Evolutionary conservation across 1,140 invertebrate species (phyloP).

Genomic region (Aphidius ervi): DNA sequence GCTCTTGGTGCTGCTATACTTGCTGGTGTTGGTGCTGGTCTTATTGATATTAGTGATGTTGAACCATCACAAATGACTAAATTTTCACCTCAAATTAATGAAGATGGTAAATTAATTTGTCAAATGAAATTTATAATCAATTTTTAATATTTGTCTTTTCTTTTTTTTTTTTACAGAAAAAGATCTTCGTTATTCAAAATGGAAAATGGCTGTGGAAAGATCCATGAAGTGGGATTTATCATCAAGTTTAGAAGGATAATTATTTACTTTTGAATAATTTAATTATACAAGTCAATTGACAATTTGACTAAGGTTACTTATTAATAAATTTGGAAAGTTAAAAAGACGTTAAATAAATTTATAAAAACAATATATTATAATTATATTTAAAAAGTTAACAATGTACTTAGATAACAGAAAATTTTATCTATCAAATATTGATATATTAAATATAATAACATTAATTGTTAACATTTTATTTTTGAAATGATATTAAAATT

Average conservation of each 20-base stretch:
- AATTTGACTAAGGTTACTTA: neutral
- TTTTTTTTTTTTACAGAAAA: conserved; percentile 51
- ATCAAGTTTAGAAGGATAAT: conserved; percentile 11
- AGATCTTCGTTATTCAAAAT: conserved; percentile 69
- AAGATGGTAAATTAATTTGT: conserved; percentile 54
- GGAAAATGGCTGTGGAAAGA: conserved; percentile 80
- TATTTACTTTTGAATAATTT: neutral
- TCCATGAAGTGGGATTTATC: conserved; percentile 71
- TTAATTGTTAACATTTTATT: no score
- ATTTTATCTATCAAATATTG: no score
- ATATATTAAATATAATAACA: no score
- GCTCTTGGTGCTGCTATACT: conserved; percentile 79
- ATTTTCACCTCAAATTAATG: conserved; percentile 66
- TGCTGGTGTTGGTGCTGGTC: conserved; percentile 66
- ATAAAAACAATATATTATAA: neutral
- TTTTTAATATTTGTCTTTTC: neutral
- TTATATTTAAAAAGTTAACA: neutral
- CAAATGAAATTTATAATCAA: conserved; percentile 47
- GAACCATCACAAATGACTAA: conserved; percentile 57
- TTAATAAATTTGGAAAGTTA: neutral
- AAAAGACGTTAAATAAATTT: neutral
- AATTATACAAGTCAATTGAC: neutral
- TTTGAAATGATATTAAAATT: no score
- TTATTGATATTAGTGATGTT: conserved; percentile 54
- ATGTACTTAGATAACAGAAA: neutral